These are phyloP conservation scores for Tolmerus cingulatus DNA, from an alignment of 2,888 invertebrate genomes.

Conservation along the genomic window DNA sequence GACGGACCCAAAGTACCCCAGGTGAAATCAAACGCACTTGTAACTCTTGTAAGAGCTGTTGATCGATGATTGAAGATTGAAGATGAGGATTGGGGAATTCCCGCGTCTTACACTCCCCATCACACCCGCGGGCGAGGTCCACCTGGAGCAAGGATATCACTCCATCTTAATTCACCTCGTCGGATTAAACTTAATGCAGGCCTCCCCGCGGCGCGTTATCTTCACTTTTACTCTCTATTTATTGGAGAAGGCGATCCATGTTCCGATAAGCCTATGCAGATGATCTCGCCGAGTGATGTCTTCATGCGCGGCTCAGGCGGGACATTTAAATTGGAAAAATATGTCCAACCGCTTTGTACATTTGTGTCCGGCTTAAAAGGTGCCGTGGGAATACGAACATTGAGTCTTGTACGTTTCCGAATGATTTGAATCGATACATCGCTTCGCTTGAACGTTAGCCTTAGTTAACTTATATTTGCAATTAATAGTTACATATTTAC, in stretches of 20 bases:
- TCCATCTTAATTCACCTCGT: conserved; percentile 26
- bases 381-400: not conserved
- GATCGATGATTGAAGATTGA: conserved; percentile 24
- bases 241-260: conserved; percentile 16
- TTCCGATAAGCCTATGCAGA: not conserved
- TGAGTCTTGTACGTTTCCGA: not conserved
- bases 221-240: conserved; percentile 5
- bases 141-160: conserved; percentile 8
- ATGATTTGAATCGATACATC: not conserved
- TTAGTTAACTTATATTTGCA: not conserved
- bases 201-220: conserved; percentile 13
- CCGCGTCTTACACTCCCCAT: not conserved
- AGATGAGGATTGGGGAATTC: no score
- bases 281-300: not conserved
- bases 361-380: not conserved
- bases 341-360: not conserved
- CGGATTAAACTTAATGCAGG: conserved; percentile 30
- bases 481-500: not conserved
- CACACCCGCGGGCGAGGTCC: not conserved
- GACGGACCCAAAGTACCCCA: not conserved
- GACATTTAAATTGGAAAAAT: not conserved
- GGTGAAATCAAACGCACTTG: conserved; percentile 31
- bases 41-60: conserved; percentile 24
- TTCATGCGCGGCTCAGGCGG: not conserved
- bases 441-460: not conserved